Conservation (phyloP, 2,113 vertebrate species). For the Protomyctophum bolini region DNA sequence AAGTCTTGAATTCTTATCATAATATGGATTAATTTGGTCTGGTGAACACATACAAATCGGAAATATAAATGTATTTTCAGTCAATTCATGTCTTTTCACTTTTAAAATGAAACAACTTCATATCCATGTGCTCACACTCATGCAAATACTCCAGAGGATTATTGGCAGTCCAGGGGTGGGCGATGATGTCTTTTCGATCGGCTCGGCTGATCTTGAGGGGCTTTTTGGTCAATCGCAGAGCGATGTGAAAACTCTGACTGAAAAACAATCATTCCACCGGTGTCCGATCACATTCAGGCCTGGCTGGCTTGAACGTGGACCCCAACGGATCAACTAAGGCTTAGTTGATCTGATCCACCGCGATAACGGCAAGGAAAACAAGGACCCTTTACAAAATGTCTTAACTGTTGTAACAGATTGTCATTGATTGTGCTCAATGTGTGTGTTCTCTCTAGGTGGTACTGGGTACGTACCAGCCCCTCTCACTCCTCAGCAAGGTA, state of each 20-base stretch:
- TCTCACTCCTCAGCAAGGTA: conserved; percentile 80
- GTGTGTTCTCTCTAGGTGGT: conserved; percentile 59
- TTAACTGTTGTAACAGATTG: conserved; percentile 3
- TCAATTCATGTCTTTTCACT: conserved; percentile 22
- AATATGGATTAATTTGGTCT: not conserved
- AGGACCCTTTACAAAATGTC: not conserved
- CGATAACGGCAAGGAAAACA: not conserved
- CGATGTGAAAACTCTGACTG: too few species aligned
- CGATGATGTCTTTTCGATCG: too few species aligned
- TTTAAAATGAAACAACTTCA: not conserved
- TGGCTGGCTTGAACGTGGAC: too few species aligned
- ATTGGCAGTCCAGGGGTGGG: too few species aligned
- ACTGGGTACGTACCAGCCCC: conserved; percentile 65
- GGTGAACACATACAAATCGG: not conserved
- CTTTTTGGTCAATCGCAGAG: too few species aligned
- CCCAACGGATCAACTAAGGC: too few species aligned
- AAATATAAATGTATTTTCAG: not conserved
- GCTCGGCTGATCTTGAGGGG: too few species aligned
- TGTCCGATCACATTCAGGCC: too few species aligned
- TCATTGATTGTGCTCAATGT: conserved; percentile 15
- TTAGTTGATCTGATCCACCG: too few species aligned
- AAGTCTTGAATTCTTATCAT: conserved; percentile 2
- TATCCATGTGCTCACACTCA: not conserved
- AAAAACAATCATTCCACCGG: too few species aligned
- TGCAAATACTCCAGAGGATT: too few species aligned